Conservation (phyloP, 2,797 vertebrate genomes). For the Falco biarmicus region DNA sequence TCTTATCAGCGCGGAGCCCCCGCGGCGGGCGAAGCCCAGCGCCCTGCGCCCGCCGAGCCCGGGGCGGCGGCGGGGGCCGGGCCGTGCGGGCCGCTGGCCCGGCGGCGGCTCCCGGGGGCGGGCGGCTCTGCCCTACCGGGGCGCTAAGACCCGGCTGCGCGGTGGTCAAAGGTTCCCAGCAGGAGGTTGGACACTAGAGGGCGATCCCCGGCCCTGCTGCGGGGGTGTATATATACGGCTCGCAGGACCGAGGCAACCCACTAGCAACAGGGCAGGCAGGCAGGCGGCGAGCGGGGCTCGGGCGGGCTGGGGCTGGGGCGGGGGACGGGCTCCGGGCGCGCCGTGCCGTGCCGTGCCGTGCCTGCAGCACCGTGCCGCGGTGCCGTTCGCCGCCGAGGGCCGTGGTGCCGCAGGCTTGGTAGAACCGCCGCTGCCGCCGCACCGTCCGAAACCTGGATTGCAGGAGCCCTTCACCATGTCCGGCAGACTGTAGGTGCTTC, state of each 20-base stretch:
- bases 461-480: constrained; percentile 90
- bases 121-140: not conserved
- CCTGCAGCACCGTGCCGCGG: not conserved
- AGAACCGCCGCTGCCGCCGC: not conserved
- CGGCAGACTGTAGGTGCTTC: constrained; percentile 87
- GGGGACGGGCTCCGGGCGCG: not conserved
- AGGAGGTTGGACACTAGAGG: constrained; percentile 70
- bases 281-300: not conserved
- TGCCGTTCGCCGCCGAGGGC: not conserved
- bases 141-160: constrained; percentile 62
- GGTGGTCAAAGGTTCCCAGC: constrained; percentile 44
- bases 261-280: constrained; percentile 33
- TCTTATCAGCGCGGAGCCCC: not conserved
- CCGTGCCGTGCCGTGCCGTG: not conserved
- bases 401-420: not conserved
- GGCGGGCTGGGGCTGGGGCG: not conserved
- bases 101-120: not conserved
- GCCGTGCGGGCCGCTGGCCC: not conserved
- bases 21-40: not conserved
- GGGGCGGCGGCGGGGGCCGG: not conserved
- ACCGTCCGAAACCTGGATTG: constrained; percentile 82
- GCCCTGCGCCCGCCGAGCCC: not conserved
- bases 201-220: constrained; percentile 43
- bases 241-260: constrained; percentile 46
- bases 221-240: constrained; percentile 71